Percentiles rank a stretch among this genome's conserved stretches.
Conservation (phyloP, 2,888 invertebrate genomes). For the Sepiola atlantica region DNA sequence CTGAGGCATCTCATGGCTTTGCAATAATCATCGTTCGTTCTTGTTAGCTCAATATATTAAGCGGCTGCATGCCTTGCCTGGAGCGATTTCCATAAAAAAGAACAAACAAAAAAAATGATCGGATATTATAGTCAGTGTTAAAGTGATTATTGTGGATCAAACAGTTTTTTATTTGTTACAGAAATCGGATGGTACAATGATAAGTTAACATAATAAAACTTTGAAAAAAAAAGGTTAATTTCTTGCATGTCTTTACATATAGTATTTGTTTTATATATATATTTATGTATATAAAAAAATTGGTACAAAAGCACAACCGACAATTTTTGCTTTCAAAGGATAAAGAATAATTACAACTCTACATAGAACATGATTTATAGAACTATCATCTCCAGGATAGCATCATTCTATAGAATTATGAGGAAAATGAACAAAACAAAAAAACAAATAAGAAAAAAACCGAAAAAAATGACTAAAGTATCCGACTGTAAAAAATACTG, state of each 20-base stretch:
- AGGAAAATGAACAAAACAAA: too few species aligned
- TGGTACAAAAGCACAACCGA: neutral
- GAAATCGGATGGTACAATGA: conserved; percentile 10
- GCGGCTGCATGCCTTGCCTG: too few species aligned
- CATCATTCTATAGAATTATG: neutral
- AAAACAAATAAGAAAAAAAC: too few species aligned
- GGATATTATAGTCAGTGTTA: neutral
- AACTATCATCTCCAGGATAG: too few species aligned
- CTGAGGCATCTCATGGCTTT: too few species aligned
- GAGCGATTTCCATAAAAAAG: too few species aligned
- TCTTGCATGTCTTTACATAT: neutral
- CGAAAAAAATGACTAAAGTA: neutral
- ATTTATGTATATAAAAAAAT: neutral
- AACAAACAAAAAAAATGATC: too few species aligned
- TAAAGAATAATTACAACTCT: conserved; percentile 18
- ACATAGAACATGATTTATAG: conserved; percentile 14
- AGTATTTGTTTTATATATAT: neutral
- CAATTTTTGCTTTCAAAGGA: neutral
- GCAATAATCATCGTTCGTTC: too few species aligned
- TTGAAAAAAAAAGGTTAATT: neutral
- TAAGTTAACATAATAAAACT: conserved; percentile 3
- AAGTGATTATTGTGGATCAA: conserved; percentile 14
- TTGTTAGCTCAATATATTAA: too few species aligned
- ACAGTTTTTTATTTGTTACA: neutral
- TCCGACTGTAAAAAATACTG: neutral